Evolutionary conservation across 2,797 vertebrate genomes (phyloP), one percentile per base, ranked within the genome.

Genomic region (Chromobotia macracanthus): DNA sequence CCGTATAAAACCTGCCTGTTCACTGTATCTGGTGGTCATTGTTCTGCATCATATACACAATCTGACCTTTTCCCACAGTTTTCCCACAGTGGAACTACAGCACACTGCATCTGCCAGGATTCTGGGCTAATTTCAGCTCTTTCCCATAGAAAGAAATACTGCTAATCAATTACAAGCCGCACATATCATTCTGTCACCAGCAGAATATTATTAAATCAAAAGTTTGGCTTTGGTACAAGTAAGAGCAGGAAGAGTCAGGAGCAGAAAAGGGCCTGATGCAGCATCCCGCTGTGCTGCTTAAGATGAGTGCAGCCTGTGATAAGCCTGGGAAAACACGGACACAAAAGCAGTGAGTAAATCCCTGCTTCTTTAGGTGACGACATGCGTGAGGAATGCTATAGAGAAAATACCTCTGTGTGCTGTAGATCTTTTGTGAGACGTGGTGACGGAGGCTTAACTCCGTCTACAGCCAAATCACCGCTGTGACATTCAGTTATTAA

Each of bases 271-370:
- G 68, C 55, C 61, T 76, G 77, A 83, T 60, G 77, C 73, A 80
- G 81, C 83, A 67, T 83, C 83, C 83, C 77, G 79, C 77, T 68
- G 81, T 73, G 84, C 83, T 78, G 86, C 83, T 90, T 86, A 89
- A 84, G 88, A 88, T 82, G 83, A 85, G 70, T 15, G 83, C 75
- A 81, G n/a, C 79, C 86, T 83, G 83, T 84, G 84, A 87, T 87
- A 88, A 87, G 88, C 88, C 80, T 88, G 91, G 87, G 87, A 88
- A 88, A 88, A 85, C 80, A 77, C 75, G 80, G 82, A 79, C 86
- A 87, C 88, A 92, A 91, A 90, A 88, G 88, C 89, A 86, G 86
- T 83, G 72, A 87, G 89, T 90, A 90, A 83, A 79, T 66, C 90
- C 74, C 66, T 84, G 84, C 75, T 81, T 87, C 86, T 85, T 83